Base-by-base conservation (phyloP, 1,140 invertebrate genomes). In the Drosophila insularis region DNA sequence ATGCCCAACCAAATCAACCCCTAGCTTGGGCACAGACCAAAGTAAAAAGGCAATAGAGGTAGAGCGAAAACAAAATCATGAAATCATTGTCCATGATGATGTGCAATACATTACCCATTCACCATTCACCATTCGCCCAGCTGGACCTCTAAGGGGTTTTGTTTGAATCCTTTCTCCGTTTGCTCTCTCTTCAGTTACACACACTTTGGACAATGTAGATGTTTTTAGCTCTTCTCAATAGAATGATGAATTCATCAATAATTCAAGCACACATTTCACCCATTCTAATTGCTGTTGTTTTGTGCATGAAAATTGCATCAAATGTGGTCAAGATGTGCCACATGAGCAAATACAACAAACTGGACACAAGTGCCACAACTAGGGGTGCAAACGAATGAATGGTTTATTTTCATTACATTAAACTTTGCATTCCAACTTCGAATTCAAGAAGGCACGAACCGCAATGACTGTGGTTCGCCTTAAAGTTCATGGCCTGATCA, bases 81-180 rank as follows among this genome's bases (percentile, higher is more conserved):
- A 77, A 87, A 87, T 87, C 82, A 87, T 87, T 87, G 82, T 87
- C 75, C 84, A 87, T 81, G 79, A 87, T 87, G 82, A 87, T 82
- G 84, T 74, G 70, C 82, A 81, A 87, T 87, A 77, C 82, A 87
- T 87, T 87, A 87, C 81, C 81, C 72, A 82, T 87, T 82, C 82
- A 68, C 81, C 72, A 82, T 87, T 82, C 82, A 68, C 55, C 43
- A 63, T 50, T 50, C 43, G 35, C 50, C 40, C 17, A 66, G 58
- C 70, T 37, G 56, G 68, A 85, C 74, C 82, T 80, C 82, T 81
- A 77, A 87, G 72, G 82, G 77, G 60, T 37, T 61, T 53, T 21
- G n/a, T 37, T 54, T 55, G 63, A 71, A 21, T 72, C 75, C 78
- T 69, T 75, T 75, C 59, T 60, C 19, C 37, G 31, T 35, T 56